phyloP scores from a whole-genome alignment of 2,113 vertebrate genomes.

The Pogonocichla stellata region DNA sequence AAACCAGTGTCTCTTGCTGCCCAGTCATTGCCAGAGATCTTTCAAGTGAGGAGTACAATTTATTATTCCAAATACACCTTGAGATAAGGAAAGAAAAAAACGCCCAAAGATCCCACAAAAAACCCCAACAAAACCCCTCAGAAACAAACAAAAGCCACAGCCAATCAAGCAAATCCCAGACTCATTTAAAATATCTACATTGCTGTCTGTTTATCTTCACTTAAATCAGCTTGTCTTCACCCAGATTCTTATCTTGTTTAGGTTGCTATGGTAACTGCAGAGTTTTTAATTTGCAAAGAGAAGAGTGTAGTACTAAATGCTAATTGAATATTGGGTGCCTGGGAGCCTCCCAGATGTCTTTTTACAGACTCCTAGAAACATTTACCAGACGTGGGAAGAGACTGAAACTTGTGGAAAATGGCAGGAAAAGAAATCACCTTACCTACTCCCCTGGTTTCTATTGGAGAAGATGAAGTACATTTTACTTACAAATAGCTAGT shows the following conservation, averaged over 20 bases:
- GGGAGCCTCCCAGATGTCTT: background rate
- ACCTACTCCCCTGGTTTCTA: background rate
- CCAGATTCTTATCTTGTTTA: background rate
- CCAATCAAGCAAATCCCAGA: background rate
- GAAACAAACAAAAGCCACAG: background rate
- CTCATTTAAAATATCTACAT: background rate
- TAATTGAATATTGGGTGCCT: conserved; percentile 8
- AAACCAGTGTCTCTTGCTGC: background rate
- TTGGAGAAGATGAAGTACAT: background rate
- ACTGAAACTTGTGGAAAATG: background rate
- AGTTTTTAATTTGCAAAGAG: conserved; percentile 13
- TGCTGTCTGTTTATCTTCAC: background rate
- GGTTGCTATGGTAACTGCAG: background rate
- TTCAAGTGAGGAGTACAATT: background rate
- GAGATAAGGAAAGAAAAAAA: background rate
- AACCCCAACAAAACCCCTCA: background rate
- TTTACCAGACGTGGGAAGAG: background rate
- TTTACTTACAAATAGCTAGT: background rate
- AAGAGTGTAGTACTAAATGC: background rate
- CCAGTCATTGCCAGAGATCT: background rate
- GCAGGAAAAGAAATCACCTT: background rate
- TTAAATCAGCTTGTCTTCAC: background rate
- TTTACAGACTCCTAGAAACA: background rate
- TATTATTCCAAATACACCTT: background rate
- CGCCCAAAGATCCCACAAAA: rapidly evolving